Evolutionary conservation across 2,797 vertebrate species (phyloP).

Genomic region (Serranus cabrilla): DNA sequence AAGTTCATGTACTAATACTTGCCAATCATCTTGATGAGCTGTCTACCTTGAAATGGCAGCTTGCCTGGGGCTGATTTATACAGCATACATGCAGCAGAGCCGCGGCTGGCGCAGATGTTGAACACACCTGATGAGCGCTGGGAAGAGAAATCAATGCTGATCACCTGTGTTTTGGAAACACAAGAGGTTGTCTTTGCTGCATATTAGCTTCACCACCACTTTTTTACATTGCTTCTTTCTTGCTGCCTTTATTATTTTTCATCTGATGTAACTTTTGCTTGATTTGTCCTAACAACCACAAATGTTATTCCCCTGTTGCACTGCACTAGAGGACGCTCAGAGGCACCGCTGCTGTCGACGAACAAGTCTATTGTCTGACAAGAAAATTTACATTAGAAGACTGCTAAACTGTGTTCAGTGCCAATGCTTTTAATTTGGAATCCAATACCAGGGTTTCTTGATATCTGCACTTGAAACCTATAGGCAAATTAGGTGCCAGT

Average conservation of each 20-base stretch:
- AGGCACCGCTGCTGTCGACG: background rate
- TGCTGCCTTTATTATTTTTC: conserved; percentile 12
- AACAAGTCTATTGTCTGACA: background rate
- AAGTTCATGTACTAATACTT: conserved; percentile 36
- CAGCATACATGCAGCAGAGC: conserved; percentile 8
- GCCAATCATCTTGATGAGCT: conserved; percentile 57
- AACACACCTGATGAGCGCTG: conserved; percentile 15
- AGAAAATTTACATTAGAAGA: background rate
- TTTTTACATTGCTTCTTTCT: background rate
- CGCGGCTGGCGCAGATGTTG: conserved; percentile 39
- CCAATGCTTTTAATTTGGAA: background rate
- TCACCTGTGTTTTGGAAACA: conserved; percentile 32
- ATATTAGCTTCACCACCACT: background rate
- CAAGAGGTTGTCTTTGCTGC: background rate
- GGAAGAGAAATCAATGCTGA: conserved; percentile 17
- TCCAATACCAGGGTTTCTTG: background rate
- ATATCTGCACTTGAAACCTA: background rate
- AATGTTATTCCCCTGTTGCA: background rate
- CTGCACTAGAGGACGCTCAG: background rate
- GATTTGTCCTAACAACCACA: background rate
- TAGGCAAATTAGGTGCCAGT: background rate
- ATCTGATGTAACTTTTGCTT: conserved; percentile 6
- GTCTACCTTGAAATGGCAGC: conserved; percentile 24
- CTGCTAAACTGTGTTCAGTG: background rate
- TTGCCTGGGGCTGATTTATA: conserved; percentile 35